Percentiles rank a stretch among this genome's conserved stretches.
phyloP scores from a whole-genome alignment of 2,113 vertebrate species.

The Indri indri region DNA sequence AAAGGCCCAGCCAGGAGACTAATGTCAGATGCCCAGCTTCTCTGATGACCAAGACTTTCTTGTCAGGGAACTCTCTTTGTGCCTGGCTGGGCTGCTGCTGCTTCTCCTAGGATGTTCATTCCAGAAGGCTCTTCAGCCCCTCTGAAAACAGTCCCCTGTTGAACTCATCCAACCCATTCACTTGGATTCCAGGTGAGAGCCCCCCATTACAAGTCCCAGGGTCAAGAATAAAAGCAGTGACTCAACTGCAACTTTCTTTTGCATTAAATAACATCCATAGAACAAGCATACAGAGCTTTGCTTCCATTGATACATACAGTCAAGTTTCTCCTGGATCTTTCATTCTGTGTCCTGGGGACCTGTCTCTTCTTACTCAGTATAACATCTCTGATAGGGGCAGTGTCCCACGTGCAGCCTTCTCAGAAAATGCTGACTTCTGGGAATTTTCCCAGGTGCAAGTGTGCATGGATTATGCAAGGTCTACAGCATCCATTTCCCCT shows the following conservation, averaged over 20 bases:
- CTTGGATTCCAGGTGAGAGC: background rate
- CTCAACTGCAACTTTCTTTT: background rate
- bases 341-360: background rate
- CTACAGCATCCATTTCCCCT: background rate
- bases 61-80: background rate
- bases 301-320: background rate
- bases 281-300: background rate
- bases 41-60: background rate
- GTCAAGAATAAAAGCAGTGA: background rate
- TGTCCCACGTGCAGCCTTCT: background rate
- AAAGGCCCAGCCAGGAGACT: background rate
- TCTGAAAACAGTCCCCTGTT: background rate
- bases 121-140: background rate
- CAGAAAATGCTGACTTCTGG: background rate
- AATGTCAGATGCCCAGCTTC: background rate
- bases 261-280: background rate
- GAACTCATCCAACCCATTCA: background rate
- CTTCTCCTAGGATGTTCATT: background rate
- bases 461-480: background rate
- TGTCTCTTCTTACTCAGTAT: background rate
- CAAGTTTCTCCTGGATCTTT: background rate
- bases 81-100: background rate
- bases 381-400: background rate
- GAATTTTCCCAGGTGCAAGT: background rate
- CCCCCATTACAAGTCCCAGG: background rate